Base-by-base conservation (phyloP, 2,797 vertebrate species). In the Leptatherina wallacei region DNA sequence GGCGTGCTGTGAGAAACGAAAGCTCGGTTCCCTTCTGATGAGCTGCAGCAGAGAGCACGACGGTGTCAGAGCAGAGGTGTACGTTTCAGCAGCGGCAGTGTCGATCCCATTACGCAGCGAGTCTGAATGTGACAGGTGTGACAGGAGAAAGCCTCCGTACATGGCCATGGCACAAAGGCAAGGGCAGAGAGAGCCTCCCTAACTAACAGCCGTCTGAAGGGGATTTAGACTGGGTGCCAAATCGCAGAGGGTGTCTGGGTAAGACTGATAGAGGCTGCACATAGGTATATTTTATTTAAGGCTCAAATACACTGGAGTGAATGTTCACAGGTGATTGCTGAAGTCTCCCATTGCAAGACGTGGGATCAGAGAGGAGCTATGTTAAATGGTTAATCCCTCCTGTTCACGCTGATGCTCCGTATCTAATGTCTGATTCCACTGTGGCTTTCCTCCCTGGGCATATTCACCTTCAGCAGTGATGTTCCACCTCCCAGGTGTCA, bases 61-160 rank as follows among this genome's bases (percentile, higher is more conserved):
- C 69, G 10, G 59, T 7, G 32, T 69, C 69, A 42, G 80, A 67
- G 75, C 20, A 1, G 72, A 93, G 90, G 93, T 91, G 92, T 84
- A 93, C 64, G 13, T 89, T 93, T 94, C 91, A 90, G 90, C 91
- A 87, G 93, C 65, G 24, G 35, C 75, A 71, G 91, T 56, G 89
- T 88, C 81, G 69, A 84, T 80, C 83, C 84, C 89, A 86, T 92
- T 86, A 92, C 42, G 6, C 57, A 8, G 42, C 1, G 61, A 35
- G 58, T 71, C 60, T 52, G 71, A 76, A 78, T 79, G 89, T 65
- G 84, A 83, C 85, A 84, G 86, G 70, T 80, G 80, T 69, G 85
- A 83, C 73, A 40, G 68, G 60, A 64, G 7, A 56, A 67, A 70
- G 67, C 54, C 65, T 59, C 60, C 3, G 62, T 35, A 30, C n/a